These are phyloP conservation scores for Cyanoramphus novaezelandiae DNA, from an alignment of 2,113 vertebrate species.

Conservation along the genomic window DNA sequence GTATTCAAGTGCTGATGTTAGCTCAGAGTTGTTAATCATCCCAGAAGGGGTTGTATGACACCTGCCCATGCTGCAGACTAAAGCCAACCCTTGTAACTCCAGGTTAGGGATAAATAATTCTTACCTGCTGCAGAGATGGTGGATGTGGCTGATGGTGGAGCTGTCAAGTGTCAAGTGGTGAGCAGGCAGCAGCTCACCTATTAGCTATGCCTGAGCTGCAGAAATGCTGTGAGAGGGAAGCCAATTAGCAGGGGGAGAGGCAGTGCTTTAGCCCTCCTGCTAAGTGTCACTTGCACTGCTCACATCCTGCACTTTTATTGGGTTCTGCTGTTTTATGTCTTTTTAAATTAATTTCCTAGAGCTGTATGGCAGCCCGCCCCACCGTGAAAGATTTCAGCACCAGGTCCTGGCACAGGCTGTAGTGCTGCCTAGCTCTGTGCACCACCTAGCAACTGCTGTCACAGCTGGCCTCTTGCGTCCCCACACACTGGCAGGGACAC, in stretches of 20 bases:
- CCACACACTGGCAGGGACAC: neutral
- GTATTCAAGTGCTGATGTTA: neutral
- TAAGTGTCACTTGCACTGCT: neutral
- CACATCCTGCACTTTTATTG: slow-evolving; percentile 13
- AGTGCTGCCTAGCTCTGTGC: neutral
- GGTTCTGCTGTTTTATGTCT: neutral
- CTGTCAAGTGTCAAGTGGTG: neutral
- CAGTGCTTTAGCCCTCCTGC: neutral
- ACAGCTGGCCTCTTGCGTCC: neutral
- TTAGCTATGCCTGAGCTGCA: neutral
- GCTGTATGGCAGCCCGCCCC: neutral
- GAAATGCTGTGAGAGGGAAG: neutral
- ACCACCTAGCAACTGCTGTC: neutral
- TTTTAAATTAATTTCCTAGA: slow-evolving; percentile 29
- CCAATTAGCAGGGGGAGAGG: neutral
- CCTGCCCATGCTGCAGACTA: neutral
- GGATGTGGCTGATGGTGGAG: neutral
- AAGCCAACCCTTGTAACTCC: neutral
- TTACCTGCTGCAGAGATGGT: neutral
- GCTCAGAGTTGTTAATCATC: neutral
- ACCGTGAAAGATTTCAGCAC: neutral
- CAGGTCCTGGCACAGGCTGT: neutral
- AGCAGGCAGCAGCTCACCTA: neutral
- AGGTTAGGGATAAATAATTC: neutral
- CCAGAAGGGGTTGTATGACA: neutral